A percentile compares a stretch with the other conserved stretches of the same genome.
Evolutionary conservation across 2,888 invertebrate genomes (phyloP).

Genomic region (Villa cingulata): DNA sequence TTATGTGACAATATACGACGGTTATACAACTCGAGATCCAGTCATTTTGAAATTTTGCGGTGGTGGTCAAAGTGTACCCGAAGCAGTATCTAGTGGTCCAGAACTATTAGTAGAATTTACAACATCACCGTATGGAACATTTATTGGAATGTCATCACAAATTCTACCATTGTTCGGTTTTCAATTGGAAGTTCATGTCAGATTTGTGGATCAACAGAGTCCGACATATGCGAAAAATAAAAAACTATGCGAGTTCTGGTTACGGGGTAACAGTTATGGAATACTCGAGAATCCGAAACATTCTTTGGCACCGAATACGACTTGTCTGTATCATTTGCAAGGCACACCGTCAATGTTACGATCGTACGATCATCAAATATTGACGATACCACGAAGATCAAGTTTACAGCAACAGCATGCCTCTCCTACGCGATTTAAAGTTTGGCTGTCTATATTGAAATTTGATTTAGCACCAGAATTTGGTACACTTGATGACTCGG

Average conservation of each 20-base stretch:
- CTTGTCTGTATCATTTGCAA: slow-evolving; percentile 72
- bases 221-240: slow-evolving; percentile 76
- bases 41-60: slow-evolving; percentile 82
- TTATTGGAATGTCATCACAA: slow-evolving; percentile 60
- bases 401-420: slow-evolving; percentile 34
- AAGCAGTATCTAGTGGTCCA: slow-evolving; percentile 74
- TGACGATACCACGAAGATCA: slow-evolving; percentile 43
- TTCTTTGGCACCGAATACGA: slow-evolving; percentile 75
- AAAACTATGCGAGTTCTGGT: slow-evolving; percentile 73
- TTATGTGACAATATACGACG: slow-evolving; percentile 78
- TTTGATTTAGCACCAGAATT: slow-evolving; percentile 64
- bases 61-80: slow-evolving; percentile 73
- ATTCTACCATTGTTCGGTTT: slow-evolving; percentile 72
- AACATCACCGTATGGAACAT: slow-evolving; percentile 79
- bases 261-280: slow-evolving; percentile 66
- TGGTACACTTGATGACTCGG: slow-evolving; percentile 31
- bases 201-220: slow-evolving; percentile 71
- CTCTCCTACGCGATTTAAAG: slow-evolving; percentile 55
- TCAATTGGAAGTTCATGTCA: slow-evolving; percentile 70
- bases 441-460: slow-evolving; percentile 77
- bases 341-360: slow-evolving; percentile 45
- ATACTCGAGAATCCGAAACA: slow-evolving; percentile 71
- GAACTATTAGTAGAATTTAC: slow-evolving; percentile 81
- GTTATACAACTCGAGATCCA: slow-evolving; percentile 76
- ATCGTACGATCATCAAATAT: slow-evolving; percentile 33